A percentile compares a stretch with the other conserved stretches of the same genome.
These are phyloP conservation scores for Mellivora capensis DNA, from an alignment of 2,113 vertebrate species.

Conservation along the genomic window DNA sequence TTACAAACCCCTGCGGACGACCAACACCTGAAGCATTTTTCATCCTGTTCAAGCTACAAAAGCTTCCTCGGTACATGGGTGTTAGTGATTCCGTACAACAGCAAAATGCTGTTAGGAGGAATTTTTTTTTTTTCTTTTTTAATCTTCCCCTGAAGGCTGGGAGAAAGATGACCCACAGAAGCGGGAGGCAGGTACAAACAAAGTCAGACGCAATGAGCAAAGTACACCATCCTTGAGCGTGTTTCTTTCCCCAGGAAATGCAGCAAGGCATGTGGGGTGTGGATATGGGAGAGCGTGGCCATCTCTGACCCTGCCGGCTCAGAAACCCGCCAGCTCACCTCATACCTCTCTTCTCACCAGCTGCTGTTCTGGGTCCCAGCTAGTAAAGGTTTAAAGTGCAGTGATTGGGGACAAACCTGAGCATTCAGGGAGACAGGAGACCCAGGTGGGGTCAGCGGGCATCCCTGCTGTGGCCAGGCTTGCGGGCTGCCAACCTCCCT, in stretches of 20 bases:
- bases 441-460: neutral
- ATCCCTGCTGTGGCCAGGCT: neutral
- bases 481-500: neutral
- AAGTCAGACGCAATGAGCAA: neutral
- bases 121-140: slow-evolving; percentile 58
- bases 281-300: neutral
- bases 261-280: neutral
- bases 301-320: neutral
- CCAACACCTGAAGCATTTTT: slow-evolving; percentile 55
- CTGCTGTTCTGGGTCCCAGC: neutral
- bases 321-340: neutral
- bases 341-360: neutral
- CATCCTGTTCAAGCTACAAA: slow-evolving; percentile 57
- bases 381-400: neutral
- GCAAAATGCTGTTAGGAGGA: slow-evolving; percentile 69
- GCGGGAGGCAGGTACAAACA: neutral
- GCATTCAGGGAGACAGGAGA: neutral
- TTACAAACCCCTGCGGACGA: slow-evolving; percentile 50
- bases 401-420: neutral
- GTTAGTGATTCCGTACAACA: neutral
- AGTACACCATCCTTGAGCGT: neutral
- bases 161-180: slow-evolving; percentile 60
- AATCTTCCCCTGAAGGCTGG: slow-evolving; percentile 54
- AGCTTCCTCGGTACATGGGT: slow-evolving; percentile 27
- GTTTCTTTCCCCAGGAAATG: neutral